A percentile compares a stretch with the other conserved stretches of the same genome.
These are phyloP conservation scores for Scomber colias DNA, from an alignment of 2,113 vertebrate species.

Conservation along the genomic window DNA sequence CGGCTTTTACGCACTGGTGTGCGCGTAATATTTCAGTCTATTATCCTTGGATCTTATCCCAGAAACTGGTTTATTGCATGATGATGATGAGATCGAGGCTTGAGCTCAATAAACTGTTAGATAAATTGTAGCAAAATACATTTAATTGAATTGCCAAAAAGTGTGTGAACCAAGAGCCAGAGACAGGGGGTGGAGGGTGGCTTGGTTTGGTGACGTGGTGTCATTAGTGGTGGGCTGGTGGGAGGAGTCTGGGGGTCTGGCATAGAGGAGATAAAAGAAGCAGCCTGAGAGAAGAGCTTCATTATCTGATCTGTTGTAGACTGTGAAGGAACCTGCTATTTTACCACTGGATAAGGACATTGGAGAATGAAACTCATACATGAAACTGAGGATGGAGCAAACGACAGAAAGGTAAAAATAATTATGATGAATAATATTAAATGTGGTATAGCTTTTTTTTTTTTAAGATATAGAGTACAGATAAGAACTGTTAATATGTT, in stretches of 20 bases:
- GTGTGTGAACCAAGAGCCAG: neutral
- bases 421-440: no score
- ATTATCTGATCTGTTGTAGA: conserved; percentile 8
- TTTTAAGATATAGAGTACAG: no score
- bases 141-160: neutral
- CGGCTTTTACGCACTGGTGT: neutral
- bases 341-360: neutral
- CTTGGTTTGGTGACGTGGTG: no score
- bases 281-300: rapidly evolving
- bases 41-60: no score
- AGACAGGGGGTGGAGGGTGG: no score
- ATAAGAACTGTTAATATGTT: no score
- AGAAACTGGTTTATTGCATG: neutral
- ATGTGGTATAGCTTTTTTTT: no score
- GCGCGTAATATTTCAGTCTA: neutral
- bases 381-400: conserved; percentile 41
- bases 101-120: neutral
- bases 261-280: conserved; percentile 3
- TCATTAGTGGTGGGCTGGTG: neutral
- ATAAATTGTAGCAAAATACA: neutral
- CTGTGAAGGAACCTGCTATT: neutral
- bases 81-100: neutral
- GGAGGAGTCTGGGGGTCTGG: conserved; percentile 30
- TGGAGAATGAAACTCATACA: conserved; percentile 55
- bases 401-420: conserved; percentile 73